Evolutionary conservation across 2,113 vertebrate genomes (phyloP).

Genomic region (Pitta sordida): DNA sequence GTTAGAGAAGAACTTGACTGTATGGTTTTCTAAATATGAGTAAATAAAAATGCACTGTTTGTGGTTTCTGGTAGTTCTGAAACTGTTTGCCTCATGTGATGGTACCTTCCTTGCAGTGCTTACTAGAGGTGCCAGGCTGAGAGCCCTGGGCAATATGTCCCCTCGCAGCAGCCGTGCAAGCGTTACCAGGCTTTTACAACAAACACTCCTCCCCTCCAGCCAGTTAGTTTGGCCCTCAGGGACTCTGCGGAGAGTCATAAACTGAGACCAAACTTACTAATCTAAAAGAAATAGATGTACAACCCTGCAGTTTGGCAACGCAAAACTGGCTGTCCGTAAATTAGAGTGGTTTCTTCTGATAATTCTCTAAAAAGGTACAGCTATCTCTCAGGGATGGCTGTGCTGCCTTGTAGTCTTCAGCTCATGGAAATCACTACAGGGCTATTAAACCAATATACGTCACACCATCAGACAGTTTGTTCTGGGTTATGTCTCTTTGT

Average conservation of each 20-base stretch:
- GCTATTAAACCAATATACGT: not conserved
- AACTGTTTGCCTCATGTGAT: not conserved
- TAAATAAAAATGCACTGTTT: not conserved
- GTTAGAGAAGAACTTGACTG: not conserved
- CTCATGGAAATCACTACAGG: rapidly evolving
- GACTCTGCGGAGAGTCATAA: not conserved
- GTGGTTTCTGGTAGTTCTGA: not conserved
- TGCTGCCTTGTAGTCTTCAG: rapidly evolving
- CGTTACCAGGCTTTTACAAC: not conserved
- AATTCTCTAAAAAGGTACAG: not conserved
- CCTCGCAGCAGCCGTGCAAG: not conserved
- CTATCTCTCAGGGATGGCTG: not conserved
- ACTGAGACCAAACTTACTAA: not conserved
- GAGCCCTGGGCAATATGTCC: not conserved
- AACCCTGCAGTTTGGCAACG: not conserved
- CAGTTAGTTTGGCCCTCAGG: not conserved
- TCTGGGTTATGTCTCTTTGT: not conserved
- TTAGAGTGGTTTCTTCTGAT: not conserved
- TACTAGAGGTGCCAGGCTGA: not conserved
- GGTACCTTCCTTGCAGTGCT: not conserved
- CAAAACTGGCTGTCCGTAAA: not conserved
- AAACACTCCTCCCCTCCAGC: not conserved
- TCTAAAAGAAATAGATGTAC: not conserved
- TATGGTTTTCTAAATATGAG: not conserved
- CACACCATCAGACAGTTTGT: not conserved